phyloP scores from a whole-genome alignment of 2,113 vertebrate species.

The Parotia lawesii region DNA sequence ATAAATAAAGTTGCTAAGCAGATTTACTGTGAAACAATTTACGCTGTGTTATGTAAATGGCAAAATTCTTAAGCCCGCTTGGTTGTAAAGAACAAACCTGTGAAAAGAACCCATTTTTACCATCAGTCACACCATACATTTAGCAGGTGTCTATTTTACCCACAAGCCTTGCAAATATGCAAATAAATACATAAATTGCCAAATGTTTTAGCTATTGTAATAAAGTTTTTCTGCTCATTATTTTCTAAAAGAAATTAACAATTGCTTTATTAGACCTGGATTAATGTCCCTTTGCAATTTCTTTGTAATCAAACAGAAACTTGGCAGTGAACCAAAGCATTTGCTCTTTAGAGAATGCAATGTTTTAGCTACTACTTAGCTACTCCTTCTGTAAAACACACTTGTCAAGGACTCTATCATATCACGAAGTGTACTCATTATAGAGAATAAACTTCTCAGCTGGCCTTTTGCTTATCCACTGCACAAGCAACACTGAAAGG shows the following conservation, averaged over 20 bases:
- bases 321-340: constrained; percentile 14
- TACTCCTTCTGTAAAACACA: constrained; percentile 4
- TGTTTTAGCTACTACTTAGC: constrained; percentile 25
- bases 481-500: neutral
- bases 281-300: neutral
- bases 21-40: constrained; percentile 66
- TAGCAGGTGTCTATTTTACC: constrained; percentile 63
- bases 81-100: constrained; percentile 51
- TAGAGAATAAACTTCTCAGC: neutral
- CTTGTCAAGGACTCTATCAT: neutral
- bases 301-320: constrained; percentile 4
- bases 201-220: constrained; percentile 2
- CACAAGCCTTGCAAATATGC: constrained; percentile 13
- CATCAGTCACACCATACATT: constrained; percentile 29
- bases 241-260: neutral
- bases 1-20: constrained; percentile 62
- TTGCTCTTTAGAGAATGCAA: neutral
- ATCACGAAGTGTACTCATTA: neutral
- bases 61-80: constrained; percentile 39
- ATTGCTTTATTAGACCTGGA: neutral
- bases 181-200: constrained; percentile 48
- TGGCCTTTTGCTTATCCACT: neutral
- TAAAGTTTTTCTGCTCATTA: neutral
- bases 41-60: constrained; percentile 46
- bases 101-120: constrained; percentile 53